Evolutionary conservation across 1,140 invertebrate genomes (phyloP), one percentile per base, ranked within the genome.

Genomic region (Lamellibrachia luymesi): DNA sequence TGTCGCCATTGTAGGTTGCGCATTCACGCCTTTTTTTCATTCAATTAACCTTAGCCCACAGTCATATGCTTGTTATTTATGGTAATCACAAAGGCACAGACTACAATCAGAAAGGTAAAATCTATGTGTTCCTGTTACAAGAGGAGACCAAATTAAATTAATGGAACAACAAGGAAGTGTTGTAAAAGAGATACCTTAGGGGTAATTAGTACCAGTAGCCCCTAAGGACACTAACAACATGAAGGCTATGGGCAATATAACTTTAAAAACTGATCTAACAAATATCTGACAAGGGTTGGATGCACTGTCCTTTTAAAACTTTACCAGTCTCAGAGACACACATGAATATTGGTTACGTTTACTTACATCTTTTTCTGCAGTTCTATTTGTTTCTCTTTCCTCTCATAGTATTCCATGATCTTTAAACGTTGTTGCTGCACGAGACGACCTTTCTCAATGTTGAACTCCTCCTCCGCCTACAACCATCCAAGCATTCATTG

Each of bases 381-480:
- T 97, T 99, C 99, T 94, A 99, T 99, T 97, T 99, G 99, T 96
- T 99, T 99, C 95, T 99, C 99, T 95, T 99, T 99, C 95, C 99
- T 99, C 95, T 99, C 99, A 97, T 99, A 99, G 96, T 98, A 99
- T 95, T 99, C 99, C 98, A 99, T 99, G 95, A 99, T 99, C 97
- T 99, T 99, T 91, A 99, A 97, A 94, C 99, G 97, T 96, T 99
- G 99, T 96, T 99, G 98, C 95, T 99, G 99, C 22, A 99, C 99
- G 90, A 99, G 97, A 95, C 99, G 98, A 94, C 99, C 99, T 95
- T 99, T 99, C 97, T 99, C 99, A 96, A 99, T 99, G 96, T 99
- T 99, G 96, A 99, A 99, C 97, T 99, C 99, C 97, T 99, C 99
- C 96, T 99, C 99, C 90, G 99, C 99, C 97, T 97, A 51, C 10